Evolutionary conservation across 2,888 invertebrate species (phyloP).

Genomic region (Polietes domitor): DNA sequence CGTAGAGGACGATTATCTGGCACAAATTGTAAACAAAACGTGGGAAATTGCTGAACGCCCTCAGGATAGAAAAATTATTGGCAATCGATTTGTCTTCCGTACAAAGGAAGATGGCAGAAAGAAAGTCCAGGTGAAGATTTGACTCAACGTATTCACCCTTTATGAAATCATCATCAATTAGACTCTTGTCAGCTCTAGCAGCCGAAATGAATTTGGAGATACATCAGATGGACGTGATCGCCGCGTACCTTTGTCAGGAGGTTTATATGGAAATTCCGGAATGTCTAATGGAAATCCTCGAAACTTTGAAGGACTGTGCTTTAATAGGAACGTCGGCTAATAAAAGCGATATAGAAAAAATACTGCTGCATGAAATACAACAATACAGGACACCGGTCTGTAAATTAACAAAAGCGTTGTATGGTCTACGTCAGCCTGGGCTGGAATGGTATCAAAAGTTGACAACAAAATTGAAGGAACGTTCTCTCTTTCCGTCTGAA

Average conservation of each 20-base stretch:
- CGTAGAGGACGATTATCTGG: slow-evolving; percentile 37
- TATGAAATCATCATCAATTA: slow-evolving; percentile 41
- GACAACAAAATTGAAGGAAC: slow-evolving; percentile 44
- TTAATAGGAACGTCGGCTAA: not conserved
- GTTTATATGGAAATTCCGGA: slow-evolving; percentile 54
- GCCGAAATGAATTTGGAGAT: slow-evolving; percentile 54
- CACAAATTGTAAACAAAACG: no score
- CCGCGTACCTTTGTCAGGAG: no score
- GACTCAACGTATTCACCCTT: slow-evolving; percentile 44
- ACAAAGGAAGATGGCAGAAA: no score
- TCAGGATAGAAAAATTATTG: no score
- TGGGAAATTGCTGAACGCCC: no score
- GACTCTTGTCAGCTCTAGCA: slow-evolving; percentile 44
- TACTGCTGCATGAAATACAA: slow-evolving; percentile 21
- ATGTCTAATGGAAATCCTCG: slow-evolving; percentile 26
- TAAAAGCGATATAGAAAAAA: not conserved
- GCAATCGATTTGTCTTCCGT: no score
- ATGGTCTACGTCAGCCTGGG: slow-evolving; percentile 59
- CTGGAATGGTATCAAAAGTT: slow-evolving; percentile 54
- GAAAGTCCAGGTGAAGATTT: slow-evolving; percentile 56
- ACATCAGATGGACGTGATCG: slow-evolving; percentile 66
- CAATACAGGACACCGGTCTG: slow-evolving; percentile 44
- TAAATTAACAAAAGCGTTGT: slow-evolving; percentile 51
- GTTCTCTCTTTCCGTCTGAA: slow-evolving; percentile 45
- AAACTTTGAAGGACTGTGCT: not conserved